Evolutionary conservation across 2,113 vertebrate genomes (phyloP), one percentile per base, ranked within the genome.

Genomic region (Columba janthina): DNA sequence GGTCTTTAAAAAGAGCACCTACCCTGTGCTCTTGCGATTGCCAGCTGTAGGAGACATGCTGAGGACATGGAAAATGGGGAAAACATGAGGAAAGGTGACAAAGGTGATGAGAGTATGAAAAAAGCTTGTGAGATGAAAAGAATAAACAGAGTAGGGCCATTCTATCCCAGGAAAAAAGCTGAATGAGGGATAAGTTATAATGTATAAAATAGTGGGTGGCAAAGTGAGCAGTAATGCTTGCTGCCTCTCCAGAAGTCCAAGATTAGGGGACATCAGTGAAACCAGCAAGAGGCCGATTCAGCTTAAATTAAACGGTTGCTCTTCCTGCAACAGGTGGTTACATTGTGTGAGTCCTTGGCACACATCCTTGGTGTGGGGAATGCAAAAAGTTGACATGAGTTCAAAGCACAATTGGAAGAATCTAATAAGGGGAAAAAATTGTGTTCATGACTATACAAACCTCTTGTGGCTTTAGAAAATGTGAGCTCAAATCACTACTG

Each of bases 371-470:
- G 48, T 56, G 38, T 5, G 6, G 53, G 10, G 7, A 78, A 42
- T 1, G 2, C 26, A 29, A 40, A 50, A 93, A 32, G 34, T 34
- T 16, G 31, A 42, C 5, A 11, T 0, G 0, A 77, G 10, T 56
- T 94, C 20, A 12, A 67, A 78, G 17, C 34, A 28, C 34, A 75
- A 56, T 19, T 65, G 71, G 15, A 80, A 65, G 19, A 73, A 70
- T 54, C 88, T 38, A 6, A 65, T 73, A 15, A 53, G 8, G 20
- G 11, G 2, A n/a, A 40, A 13, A n/a, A 28, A 29, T 5, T 12
- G 9, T 53, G 17, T 26, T 81, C 9, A 5, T 70, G 50, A 29
- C 38, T 31, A 7, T 10, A 29, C 9, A 58, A 64, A 84, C 11
- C 4, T 65, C 38, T 38, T n/a, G 14, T 5, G 11, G 12, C 16